Evolutionary conservation across 2,888 invertebrate genomes (phyloP).

Genomic region (Stictocephala bisonia): DNA sequence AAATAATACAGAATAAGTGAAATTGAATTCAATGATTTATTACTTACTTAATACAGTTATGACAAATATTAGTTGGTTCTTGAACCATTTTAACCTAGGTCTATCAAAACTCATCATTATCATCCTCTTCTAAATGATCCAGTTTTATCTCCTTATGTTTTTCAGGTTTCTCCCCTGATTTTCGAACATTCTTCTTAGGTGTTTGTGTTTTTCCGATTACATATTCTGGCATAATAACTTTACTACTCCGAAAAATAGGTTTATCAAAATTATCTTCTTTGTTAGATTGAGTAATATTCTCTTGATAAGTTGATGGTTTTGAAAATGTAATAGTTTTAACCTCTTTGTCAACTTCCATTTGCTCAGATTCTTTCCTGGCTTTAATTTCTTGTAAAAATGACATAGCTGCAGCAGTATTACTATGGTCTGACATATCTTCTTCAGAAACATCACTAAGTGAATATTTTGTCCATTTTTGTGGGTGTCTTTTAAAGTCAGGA

Average conservation of each 20-base stretch:
- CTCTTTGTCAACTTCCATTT: slow-evolving; percentile 56
- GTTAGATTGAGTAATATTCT: too few species aligned
- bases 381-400: slow-evolving; percentile 76
- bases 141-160: slow-evolving; percentile 66
- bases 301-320: neutral
- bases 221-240: slow-evolving; percentile 85
- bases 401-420: slow-evolving; percentile 82
- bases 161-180: slow-evolving; percentile 56
- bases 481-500: slow-evolving; percentile 74
- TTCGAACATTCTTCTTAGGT: slow-evolving; percentile 65
- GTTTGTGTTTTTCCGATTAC: slow-evolving; percentile 75
- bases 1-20: too few species aligned
- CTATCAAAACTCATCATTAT: slow-evolving; percentile 63
- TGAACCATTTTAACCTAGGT: slow-evolving; percentile 46
- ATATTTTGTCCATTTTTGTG: slow-evolving; percentile 86
- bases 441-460: slow-evolving; percentile 79
- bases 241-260: slow-evolving; percentile 73
- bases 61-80: neutral
- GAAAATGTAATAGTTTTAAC: slow-evolving; percentile 11
- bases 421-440: slow-evolving; percentile 81
- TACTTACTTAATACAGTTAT: neutral
- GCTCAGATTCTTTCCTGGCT: slow-evolving; percentile 62
- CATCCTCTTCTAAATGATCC: slow-evolving; percentile 68
- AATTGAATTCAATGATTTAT: neutral
- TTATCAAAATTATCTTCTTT: too few species aligned